These are phyloP conservation scores for Panurus biarmicus DNA, from an alignment of 2,113 vertebrate species.

Conservation along the genomic window DNA sequence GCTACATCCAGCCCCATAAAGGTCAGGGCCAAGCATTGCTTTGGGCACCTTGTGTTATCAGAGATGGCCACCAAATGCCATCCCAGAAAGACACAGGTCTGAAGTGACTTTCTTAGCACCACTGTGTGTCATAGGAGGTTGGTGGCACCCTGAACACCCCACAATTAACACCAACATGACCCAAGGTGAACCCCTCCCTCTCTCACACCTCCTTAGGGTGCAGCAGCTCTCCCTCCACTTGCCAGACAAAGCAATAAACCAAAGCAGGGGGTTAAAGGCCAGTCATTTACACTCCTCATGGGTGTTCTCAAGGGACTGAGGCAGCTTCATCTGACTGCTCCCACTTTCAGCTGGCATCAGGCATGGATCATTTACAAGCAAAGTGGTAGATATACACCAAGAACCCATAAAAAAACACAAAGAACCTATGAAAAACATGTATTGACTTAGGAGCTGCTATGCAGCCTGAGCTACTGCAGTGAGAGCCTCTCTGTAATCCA, in stretches of 20 bases:
- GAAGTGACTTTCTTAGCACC: background rate
- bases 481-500: background rate
- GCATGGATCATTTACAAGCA: background rate
- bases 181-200: background rate
- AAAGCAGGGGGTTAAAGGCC: background rate
- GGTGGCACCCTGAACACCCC: background rate
- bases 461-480: background rate
- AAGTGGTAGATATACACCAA: background rate
- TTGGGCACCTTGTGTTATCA: too few species aligned
- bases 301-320: background rate
- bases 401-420: background rate
- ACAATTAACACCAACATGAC: background rate
- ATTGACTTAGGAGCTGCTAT: background rate
- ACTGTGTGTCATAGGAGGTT: rapidly evolving
- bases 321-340: background rate
- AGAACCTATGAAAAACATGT: background rate
- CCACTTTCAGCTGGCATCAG: background rate
- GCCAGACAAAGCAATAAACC: background rate
- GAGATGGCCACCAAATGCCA: background rate
- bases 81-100: background rate
- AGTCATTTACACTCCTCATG: background rate
- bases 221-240: background rate
- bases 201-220: too few species aligned
- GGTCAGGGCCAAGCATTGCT: rapidly evolving
- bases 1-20: background rate